Evolutionary conservation across 2,888 invertebrate species (phyloP).

Genomic region (Netelia inedita): DNA sequence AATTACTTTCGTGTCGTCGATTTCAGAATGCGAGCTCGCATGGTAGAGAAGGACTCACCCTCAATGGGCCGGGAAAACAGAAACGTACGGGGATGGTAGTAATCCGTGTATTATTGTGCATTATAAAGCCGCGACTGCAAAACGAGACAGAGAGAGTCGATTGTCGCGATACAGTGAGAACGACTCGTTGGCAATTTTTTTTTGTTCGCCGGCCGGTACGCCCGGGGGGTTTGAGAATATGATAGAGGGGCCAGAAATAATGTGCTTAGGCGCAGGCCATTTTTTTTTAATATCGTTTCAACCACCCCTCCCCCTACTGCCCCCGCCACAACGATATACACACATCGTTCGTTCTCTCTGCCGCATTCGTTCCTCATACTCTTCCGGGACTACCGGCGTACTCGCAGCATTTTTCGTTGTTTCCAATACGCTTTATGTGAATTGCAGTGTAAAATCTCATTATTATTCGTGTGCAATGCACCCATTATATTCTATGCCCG

Average conservation of each 20-base stretch:
- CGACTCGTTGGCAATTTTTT: background rate
- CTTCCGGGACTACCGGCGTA: background rate
- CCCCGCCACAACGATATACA: background rate
- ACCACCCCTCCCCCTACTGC: slow-evolving; percentile 41
- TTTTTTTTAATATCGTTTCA: slow-evolving; percentile 80
- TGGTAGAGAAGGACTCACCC: background rate
- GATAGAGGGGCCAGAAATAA: slow-evolving; percentile 78
- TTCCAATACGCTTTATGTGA: slow-evolving; percentile 83
- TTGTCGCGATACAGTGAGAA: background rate
- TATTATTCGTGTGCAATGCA: slow-evolving; percentile 82
- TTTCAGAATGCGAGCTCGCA: slow-evolving; percentile 13
- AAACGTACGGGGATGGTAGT: background rate
- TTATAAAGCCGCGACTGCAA: background rate
- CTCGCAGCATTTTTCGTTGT: slow-evolving; percentile 73
- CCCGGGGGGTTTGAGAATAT: slow-evolving; percentile 29
- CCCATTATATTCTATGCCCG: slow-evolving; percentile 81
- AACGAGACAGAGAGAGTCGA: background rate
- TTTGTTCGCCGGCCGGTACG: background rate
- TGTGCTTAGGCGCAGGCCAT: slow-evolving; percentile 81
- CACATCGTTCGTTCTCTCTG: slow-evolving; percentile 17
- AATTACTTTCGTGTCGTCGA: slow-evolving; percentile 37
- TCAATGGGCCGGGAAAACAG: slow-evolving; percentile 6
- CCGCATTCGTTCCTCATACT: slow-evolving; percentile 4
- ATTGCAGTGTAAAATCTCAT: slow-evolving; percentile 84
- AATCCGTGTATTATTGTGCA: slow-evolving; percentile 24